Evolutionary conservation across 2,888 invertebrate genomes (phyloP), one percentile per base, ranked within the genome.

Genomic region (Terebella lapidaria): DNA sequence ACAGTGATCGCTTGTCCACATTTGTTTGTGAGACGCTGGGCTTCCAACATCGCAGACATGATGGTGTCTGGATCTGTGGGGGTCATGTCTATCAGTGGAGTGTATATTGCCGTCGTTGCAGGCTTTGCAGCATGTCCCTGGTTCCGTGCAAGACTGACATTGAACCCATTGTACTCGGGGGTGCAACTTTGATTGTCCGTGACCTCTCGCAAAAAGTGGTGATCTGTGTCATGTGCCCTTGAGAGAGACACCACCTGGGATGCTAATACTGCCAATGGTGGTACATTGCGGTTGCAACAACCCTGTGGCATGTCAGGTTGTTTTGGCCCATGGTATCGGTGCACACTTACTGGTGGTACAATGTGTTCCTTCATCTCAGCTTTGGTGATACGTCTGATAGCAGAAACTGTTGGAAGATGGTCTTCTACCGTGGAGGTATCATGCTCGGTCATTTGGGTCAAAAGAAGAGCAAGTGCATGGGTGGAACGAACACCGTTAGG

Each of bases 81-180:
- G 24, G 49, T 49, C 24, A 49, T 49, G 24, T 49, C 49, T 49
- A 49, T 35, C 42, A 35, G n/a, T 35, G 42, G n/a, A n/a, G 42
- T 35, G 42, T 35, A 35, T 35, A 35, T 35, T 10, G 42, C n/a
- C 42, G 10, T 35, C 42, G 10, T 35, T 35, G n/a, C 42, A n/a
- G 42, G 42, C n/a, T 35, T 35, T 10, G 42, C n/a, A 35, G 42
- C 10, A 35, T 35, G 42, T 35, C 42, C n/a, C 42, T 35, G n/a
- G 42, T n/a, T 35, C n/a, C 42, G 42, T 35, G 42, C 42, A 35
- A 35, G 42, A 35, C 10, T 35, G n/a, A 35, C n/a, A 35, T 35
- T 35, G 42, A 35, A 35, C n/a, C 42, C 42, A 35, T 35, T 35
- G n/a, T 35, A 35, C 42, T 35, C 42, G n/a, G n/a, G 10, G n/a